Evolutionary conservation across 2,797 vertebrate species (phyloP), one percentile per base, ranked within the genome.

Genomic region (Lacerta agilis): DNA sequence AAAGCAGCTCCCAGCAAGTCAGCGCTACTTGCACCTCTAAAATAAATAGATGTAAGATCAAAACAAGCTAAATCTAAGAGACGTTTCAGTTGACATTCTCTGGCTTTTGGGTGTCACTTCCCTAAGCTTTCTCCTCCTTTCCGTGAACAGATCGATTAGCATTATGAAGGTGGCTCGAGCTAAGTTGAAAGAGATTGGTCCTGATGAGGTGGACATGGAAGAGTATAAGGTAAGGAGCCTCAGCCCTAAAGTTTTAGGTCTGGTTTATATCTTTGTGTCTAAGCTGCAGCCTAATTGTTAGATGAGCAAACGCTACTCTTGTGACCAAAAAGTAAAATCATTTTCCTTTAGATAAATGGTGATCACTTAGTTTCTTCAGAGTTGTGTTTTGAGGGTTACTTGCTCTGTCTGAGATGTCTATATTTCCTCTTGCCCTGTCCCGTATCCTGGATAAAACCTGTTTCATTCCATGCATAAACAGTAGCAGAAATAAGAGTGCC

Each of bases 161-260:
- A 99, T 99, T 77, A 99, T 99, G 99, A 98, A 98, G 90, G 98
- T 99, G 86, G 99, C 99, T 2, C 97, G 97, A 86, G 92, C 97
- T 1, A 99, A 99, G 92, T 96, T 99, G 87, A 98, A 97, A 3
- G 98, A 99, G 83, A 99, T 99, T 23, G 98, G 98, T 71, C 99
- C 99, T 1, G 97, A 98, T 0, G 98, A 99, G 38, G 98, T 99
- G 95, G 97, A 99, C 85, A 99, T 99, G 98, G 98, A 99, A 49
- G 98, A 99, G 89, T 99, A 99, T 91, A 91, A 98, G 98, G 99
- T 99, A 93, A 89, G n/a, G 67, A 67, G 72, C 23, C 13, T 38
- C 1, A 36, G 18, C 27, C 29, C 64, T 41, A 66, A 9, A 0
- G 25, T 72, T n/a, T 8, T 4, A 3, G 49, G 2, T 2, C 0